Evolutionary conservation across 2,888 invertebrate genomes (phyloP).

Genomic region (Acholoe squamosa): DNA sequence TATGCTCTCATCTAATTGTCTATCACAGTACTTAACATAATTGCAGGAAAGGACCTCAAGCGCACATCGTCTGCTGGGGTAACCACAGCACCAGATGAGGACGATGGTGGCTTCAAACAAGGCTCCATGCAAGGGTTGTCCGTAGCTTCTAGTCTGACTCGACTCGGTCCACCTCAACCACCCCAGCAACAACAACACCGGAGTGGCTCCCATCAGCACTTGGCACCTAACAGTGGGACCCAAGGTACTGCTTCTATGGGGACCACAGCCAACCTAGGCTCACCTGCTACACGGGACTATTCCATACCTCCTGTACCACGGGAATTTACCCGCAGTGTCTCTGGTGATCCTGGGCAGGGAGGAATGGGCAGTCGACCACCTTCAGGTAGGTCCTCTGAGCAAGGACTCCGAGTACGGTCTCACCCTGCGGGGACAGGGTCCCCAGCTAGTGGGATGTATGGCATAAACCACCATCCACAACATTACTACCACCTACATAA

Average conservation of each 20-base stretch:
- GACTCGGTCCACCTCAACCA: background rate
- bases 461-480: background rate
- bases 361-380: background rate
- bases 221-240: background rate
- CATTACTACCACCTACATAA: conserved; percentile 28
- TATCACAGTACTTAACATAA: too few species aligned
- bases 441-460: background rate
- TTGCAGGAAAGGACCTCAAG: background rate
- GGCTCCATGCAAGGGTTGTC: conserved; percentile 16
- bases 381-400: background rate
- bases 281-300: background rate
- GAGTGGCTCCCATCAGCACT: background rate
- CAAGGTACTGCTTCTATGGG: background rate
- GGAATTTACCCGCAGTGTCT: too few species aligned
- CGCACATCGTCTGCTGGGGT: background rate
- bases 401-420: background rate
- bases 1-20: too few species aligned
- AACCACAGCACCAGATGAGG: background rate
- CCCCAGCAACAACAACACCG: background rate
- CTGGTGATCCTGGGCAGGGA: too few species aligned
- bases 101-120: conserved; percentile 18
- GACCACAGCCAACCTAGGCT: conserved; percentile 32
- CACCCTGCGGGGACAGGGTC: background rate
- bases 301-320: too few species aligned
- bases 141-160: background rate